phyloP scores from a whole-genome alignment of 1,140 invertebrate species.

The Drosophila elegans region DNA sequence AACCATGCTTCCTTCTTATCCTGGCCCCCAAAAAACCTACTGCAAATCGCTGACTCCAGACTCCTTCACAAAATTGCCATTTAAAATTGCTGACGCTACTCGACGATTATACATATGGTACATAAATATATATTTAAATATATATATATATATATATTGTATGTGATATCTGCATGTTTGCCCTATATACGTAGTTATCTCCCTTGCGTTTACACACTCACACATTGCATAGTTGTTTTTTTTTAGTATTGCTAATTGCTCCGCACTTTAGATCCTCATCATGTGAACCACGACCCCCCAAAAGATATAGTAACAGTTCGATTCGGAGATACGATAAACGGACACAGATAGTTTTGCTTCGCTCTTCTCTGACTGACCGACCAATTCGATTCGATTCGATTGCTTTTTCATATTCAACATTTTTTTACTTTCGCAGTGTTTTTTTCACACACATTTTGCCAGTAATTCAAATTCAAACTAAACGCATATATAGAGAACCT shows the following conservation, averaged over 20 bases:
- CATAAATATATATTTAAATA: slow-evolving; percentile 41
- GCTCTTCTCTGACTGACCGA: background rate
- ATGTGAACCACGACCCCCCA: slow-evolving; percentile 3
- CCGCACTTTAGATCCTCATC: background rate
- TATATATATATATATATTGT: slow-evolving; percentile 42
- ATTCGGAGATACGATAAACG: background rate
- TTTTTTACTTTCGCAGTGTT: slow-evolving; percentile 18
- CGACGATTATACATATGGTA: slow-evolving; percentile 34
- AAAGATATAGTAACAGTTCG: slow-evolving; percentile 9
- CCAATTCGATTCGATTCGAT: background rate
- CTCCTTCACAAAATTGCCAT: slow-evolving; percentile 23
- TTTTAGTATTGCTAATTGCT: slow-evolving; percentile 35
- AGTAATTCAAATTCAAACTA: slow-evolving; percentile 30
- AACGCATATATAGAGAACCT: slow-evolving; percentile 5
- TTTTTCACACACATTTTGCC: slow-evolving; percentile 21
- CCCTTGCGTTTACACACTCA: slow-evolving; percentile 24
- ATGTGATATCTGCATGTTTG: slow-evolving; percentile 17
- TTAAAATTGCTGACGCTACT: slow-evolving; percentile 42
- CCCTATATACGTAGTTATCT: slow-evolving; percentile 6
- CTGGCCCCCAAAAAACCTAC: slow-evolving; percentile 2
- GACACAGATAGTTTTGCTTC: background rate
- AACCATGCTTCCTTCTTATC: background rate
- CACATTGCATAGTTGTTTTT: slow-evolving; percentile 22
- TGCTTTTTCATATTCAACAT: slow-evolving; percentile 15
- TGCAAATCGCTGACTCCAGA: slow-evolving; percentile 1